A percentile compares a stretch with the other conserved stretches of the same genome.
Evolutionary conservation across 2,113 vertebrate genomes (phyloP).

Genomic region (Notechis scutatus): DNA sequence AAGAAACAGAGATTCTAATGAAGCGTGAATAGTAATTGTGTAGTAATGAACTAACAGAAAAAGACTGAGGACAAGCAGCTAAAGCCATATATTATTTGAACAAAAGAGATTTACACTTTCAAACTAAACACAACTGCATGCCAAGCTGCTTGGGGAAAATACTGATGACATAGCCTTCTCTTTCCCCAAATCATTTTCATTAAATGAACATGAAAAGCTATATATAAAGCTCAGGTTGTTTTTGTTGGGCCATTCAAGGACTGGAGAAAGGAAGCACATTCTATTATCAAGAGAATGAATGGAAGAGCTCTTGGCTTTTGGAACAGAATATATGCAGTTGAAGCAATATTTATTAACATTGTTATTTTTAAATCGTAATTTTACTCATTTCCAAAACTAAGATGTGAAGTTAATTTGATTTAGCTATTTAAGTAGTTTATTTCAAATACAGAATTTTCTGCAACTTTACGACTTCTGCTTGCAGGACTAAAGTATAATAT

Average conservation of each 20-base stretch:
- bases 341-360: slow-evolving; percentile 47
- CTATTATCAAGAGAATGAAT: slow-evolving; percentile 84
- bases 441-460: neutral
- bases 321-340: slow-evolving; percentile 54
- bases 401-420: neutral
- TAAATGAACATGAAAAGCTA: slow-evolving; percentile 98
- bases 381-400: neutral
- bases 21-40: slow-evolving; percentile 98
- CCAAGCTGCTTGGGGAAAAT: slow-evolving; percentile 84
- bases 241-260: slow-evolving; percentile 82
- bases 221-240: slow-evolving; percentile 91
- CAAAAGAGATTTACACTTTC: slow-evolving; percentile 99
- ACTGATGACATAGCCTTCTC: slow-evolving; percentile 83
- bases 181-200: slow-evolving; percentile 90
- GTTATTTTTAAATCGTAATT: neutral
- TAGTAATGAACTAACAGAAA: slow-evolving; percentile 99
- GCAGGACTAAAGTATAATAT: neutral
- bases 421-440: neutral
- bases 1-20: slow-evolving; percentile 95
- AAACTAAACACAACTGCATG: slow-evolving; percentile 97
- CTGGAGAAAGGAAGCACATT: slow-evolving; percentile 85
- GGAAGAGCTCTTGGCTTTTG: slow-evolving; percentile 55
- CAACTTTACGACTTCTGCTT: neutral
- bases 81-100: slow-evolving; percentile 97
- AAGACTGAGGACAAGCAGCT: slow-evolving; percentile 93